These are phyloP conservation scores for Tetramorium parvispinum DNA, from an alignment of 1,140 invertebrate species.

Conservation along the genomic window DNA sequence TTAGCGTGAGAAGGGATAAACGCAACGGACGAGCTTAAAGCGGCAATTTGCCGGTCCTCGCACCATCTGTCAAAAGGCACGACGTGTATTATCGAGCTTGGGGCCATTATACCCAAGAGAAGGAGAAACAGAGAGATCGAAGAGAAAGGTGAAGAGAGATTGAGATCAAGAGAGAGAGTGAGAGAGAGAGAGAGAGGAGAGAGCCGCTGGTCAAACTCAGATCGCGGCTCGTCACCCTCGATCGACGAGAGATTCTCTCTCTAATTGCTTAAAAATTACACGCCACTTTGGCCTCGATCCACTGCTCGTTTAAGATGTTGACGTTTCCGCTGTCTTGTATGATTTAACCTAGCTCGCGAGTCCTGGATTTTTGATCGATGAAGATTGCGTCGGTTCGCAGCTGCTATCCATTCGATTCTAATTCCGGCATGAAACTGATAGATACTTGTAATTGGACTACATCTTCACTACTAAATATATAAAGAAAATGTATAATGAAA, in stretches of 20 bases:
- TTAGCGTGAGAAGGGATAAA: conserved; percentile 73
- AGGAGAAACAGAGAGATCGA: conserved; percentile 39
- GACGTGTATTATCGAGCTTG: conserved; percentile 73
- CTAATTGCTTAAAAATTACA: conserved; percentile 82
- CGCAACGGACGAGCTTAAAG: conserved; percentile 75
- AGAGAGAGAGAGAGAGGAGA: not conserved
- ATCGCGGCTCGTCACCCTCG: conserved; percentile 43
- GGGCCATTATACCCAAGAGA: conserved; percentile 55
- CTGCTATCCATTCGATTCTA: conserved; percentile 7
- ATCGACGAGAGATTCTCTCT: conserved; percentile 51
- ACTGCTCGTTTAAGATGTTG: conserved; percentile 31
- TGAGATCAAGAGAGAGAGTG: not conserved
- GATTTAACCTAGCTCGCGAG: conserved; percentile 21
- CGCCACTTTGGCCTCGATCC: conserved; percentile 68
- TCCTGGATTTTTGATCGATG: conserved; percentile 30
- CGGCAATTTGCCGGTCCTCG: conserved; percentile 81
- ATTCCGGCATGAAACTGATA: not conserved
- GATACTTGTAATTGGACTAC: not conserved
- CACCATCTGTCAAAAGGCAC: conserved; percentile 82
- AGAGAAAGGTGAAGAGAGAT: not conserved
- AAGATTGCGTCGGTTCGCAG: conserved; percentile 12
- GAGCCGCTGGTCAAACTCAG: conserved; percentile 36
- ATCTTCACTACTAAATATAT: not conserved
- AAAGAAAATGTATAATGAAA: not conserved
- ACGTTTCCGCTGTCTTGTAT: conserved; percentile 30